phyloP scores from a whole-genome alignment of 2,888 invertebrate species.

The Steinernema hermaphroditum region DNA sequence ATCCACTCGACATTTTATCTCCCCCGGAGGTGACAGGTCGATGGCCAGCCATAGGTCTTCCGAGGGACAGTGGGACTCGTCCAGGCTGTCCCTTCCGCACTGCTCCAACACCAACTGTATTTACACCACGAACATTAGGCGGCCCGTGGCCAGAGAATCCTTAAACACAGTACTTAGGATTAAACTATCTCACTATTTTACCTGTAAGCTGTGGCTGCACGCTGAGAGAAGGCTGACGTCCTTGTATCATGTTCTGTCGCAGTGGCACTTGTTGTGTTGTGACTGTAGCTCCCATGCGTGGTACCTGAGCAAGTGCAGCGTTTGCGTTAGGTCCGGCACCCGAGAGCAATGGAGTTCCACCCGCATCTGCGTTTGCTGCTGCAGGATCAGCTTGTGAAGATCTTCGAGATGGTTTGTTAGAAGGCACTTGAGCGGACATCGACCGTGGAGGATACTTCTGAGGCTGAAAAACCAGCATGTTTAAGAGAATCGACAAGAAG shows the following conservation, averaged over 20 bases:
- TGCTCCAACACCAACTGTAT: neutral
- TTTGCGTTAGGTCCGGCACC: neutral
- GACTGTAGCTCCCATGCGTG: neutral
- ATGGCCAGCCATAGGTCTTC: slow-evolving; percentile 13
- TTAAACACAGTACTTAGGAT: neutral
- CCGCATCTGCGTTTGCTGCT: neutral
- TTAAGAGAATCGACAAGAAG: too few species aligned
- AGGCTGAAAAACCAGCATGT: slow-evolving; percentile 18
- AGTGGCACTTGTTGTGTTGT: slow-evolving; percentile 31
- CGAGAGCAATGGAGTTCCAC: slow-evolving; percentile 10
- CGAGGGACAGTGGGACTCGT: slow-evolving; percentile 32
- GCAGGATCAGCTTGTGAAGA: slow-evolving; percentile 40
- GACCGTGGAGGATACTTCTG: slow-evolving; percentile 38
- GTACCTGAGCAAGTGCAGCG: neutral
- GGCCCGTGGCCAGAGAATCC: neutral
- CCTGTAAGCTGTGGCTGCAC: slow-evolving; percentile 35
- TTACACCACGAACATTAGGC: slow-evolving; percentile 6
- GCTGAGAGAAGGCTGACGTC: slow-evolving; percentile 41
- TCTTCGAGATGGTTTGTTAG: slow-evolving; percentile 38
- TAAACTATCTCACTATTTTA: too few species aligned
- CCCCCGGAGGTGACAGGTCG: neutral
- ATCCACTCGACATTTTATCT: slow-evolving; percentile 40
- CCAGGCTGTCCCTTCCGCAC: slow-evolving; percentile 21
- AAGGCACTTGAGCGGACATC: slow-evolving; percentile 41
- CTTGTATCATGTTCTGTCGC: slow-evolving; percentile 32